phyloP scores from a whole-genome alignment of 2,113 vertebrate species.

The Alaudala cheleensis region DNA sequence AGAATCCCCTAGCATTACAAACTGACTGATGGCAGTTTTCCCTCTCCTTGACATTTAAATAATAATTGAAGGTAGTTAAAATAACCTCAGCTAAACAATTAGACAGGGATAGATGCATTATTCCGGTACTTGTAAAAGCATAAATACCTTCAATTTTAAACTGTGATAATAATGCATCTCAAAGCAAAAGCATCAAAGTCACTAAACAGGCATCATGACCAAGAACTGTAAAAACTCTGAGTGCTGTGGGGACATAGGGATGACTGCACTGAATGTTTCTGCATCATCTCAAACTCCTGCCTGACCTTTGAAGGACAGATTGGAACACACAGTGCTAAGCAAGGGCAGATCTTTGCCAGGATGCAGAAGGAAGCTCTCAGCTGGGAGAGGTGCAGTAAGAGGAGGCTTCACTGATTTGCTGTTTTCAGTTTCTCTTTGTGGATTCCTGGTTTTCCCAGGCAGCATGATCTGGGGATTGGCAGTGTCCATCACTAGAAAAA shows the following conservation, averaged over 20 bases:
- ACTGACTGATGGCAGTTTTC: not conserved
- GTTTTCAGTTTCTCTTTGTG: not conserved
- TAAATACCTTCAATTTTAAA: not conserved
- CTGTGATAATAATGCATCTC: not conserved
- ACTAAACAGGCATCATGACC: not conserved
- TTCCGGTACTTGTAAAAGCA: not conserved
- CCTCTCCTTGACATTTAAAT: not conserved
- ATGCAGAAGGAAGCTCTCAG: not conserved
- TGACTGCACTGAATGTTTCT: not conserved
- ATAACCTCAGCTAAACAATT: not conserved
- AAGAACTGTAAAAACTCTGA: not conserved
- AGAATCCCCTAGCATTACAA: slow-evolving; percentile 12
- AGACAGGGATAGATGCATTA: not conserved
- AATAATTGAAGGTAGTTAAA: not conserved
- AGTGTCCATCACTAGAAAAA: not conserved
- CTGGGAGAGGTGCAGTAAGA: not conserved
- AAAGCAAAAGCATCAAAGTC: not conserved
- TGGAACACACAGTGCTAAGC: not conserved
- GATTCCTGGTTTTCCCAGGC: not conserved
- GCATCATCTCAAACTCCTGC: not conserved
- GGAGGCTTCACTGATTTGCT: not conserved
- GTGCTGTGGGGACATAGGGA: not conserved
- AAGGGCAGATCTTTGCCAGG: not conserved
- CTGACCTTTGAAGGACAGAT: not conserved
- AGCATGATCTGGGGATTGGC: not conserved